These are phyloP conservation scores for Poecilia gillii DNA, from an alignment of 2,797 vertebrate genomes.

Conservation along the genomic window DNA sequence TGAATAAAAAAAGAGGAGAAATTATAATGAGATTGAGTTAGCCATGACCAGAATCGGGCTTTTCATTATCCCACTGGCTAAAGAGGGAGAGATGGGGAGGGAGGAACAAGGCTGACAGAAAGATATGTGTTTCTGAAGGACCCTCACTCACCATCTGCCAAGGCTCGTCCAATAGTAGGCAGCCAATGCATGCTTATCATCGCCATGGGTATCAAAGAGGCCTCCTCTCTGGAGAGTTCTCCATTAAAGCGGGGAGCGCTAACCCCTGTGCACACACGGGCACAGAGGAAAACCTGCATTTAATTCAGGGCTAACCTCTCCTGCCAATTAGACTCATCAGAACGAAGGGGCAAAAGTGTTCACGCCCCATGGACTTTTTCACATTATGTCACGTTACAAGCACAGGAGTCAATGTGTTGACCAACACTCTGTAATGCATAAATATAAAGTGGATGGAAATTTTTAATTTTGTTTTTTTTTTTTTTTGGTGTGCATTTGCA, in stretches of 20 bases:
- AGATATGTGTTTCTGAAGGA: slow-evolving; percentile 86
- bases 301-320: slow-evolving; percentile 49
- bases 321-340: slow-evolving; percentile 37
- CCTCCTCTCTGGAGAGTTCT: slow-evolving; percentile 79
- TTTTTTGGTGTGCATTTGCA: background rate
- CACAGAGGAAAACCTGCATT: slow-evolving; percentile 32
- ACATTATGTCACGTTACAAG: background rate
- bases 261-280: slow-evolving; percentile 53
- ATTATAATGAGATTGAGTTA: slow-evolving; percentile 97
- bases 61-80: slow-evolving; percentile 83
- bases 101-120: slow-evolving; percentile 74
- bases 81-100: slow-evolving; percentile 51
- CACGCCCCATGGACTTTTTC: background rate
- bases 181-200: slow-evolving; percentile 81
- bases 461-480: background rate
- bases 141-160: slow-evolving; percentile 87
- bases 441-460: background rate
- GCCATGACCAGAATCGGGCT: slow-evolving; percentile 87
- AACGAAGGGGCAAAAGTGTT: slow-evolving; percentile 6
- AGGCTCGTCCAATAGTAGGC: slow-evolving; percentile 69
- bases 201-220: slow-evolving; percentile 82
- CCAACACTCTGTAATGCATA: background rate
- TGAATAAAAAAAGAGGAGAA: slow-evolving; percentile 88
- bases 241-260: slow-evolving; percentile 79
- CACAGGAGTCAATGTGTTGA: background rate